These are phyloP conservation scores for Petrolisthes manimaculis DNA, from an alignment of 2,888 invertebrate species.

Conservation along the genomic window DNA sequence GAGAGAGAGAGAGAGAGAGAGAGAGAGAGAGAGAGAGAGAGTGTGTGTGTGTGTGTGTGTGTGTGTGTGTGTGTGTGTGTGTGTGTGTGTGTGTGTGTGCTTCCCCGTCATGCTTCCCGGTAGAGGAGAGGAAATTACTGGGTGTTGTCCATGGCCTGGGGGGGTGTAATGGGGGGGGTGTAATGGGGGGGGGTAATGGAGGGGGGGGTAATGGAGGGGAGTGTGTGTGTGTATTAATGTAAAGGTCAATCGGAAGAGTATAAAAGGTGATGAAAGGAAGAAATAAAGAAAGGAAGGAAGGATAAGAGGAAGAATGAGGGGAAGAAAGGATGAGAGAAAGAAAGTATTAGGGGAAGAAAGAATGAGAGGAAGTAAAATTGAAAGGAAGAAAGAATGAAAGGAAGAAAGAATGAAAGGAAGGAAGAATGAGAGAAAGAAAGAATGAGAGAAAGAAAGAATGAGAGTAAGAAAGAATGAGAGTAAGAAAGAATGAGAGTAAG, in stretches of 20 bases:
- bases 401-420: not conserved
- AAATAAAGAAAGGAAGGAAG: not conserved
- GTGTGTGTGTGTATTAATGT: not conserved
- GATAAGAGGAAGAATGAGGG: not conserved
- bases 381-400: not conserved
- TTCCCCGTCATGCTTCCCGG: not conserved
- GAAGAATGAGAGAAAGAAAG: not conserved
- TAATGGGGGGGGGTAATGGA: not conserved
- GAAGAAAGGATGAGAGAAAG: not conserved
- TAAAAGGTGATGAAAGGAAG: not conserved
- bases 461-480: not conserved
- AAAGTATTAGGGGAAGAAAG: not conserved
- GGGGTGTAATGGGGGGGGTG: not conserved
- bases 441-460: not conserved
- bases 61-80: not conserved
- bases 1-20: constrained; percentile 11
- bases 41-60: not conserved
- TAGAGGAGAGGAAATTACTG: not conserved
- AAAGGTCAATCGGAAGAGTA: not conserved
- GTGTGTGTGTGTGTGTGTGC: not conserved
- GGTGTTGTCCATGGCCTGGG: not conserved
- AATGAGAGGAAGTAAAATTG: not conserved
- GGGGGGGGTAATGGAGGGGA: not conserved
- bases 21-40: constrained; percentile 20
- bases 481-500: not conserved